These are phyloP conservation scores for Bursaphelenchus mucronatus DNA, from an alignment of 1,140 invertebrate genomes.

Conservation along the genomic window DNA sequence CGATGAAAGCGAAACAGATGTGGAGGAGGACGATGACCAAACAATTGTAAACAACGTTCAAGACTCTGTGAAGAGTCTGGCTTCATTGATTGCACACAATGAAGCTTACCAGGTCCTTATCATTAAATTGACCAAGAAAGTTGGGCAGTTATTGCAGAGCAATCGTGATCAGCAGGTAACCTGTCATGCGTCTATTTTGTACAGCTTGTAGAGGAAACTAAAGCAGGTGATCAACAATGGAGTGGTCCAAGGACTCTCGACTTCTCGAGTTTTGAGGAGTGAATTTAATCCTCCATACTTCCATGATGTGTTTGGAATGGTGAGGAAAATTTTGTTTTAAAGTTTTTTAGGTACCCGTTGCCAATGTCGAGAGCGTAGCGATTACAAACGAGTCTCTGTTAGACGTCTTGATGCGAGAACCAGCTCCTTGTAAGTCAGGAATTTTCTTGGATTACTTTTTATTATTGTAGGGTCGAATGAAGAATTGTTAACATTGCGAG, in stretches of 20 bases:
- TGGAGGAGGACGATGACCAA: not conserved
- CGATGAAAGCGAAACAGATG: not conserved
- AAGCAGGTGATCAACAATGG: conserved; percentile 4
- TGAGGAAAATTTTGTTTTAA: not conserved
- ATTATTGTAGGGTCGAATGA: conserved; percentile 1
- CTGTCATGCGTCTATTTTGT: not conserved
- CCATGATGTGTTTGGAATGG: conserved; percentile 10
- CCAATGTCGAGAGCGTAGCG: conserved; percentile 2
- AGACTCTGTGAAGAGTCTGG: not conserved
- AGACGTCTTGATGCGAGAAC: conserved; percentile 5
- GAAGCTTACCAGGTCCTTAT: conserved; percentile 14
- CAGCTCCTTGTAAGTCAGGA: conserved; percentile 1
- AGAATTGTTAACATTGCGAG: not conserved
- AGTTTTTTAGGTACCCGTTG: conserved; percentile 12
- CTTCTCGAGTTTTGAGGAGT: not conserved
- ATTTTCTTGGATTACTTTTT: conserved; percentile 1
- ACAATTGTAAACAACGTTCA: no score
- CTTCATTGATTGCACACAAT: conserved; percentile 13
- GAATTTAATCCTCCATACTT: conserved; percentile 14
- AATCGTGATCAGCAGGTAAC: conserved; percentile 14
- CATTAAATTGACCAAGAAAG: not conserved
- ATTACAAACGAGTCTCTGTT: not conserved
- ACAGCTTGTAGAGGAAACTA: conserved; percentile 7
- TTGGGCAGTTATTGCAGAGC: conserved; percentile 8
- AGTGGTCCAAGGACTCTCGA: no score